These are phyloP conservation scores for Anomalospiza imberbis DNA, from an alignment of 2,797 vertebrate species.

Conservation along the genomic window DNA sequence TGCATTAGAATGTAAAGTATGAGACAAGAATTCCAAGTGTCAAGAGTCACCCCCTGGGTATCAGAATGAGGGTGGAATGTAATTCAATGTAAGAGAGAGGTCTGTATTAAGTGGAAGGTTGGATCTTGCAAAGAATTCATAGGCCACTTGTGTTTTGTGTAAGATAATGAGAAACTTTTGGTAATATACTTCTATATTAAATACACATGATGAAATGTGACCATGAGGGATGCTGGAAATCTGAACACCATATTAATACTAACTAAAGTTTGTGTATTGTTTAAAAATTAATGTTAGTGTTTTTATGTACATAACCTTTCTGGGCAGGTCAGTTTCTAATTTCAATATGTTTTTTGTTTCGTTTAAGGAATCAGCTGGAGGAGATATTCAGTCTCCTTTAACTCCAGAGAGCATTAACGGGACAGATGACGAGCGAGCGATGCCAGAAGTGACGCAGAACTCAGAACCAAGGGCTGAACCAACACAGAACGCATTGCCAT, in stretches of 20 bases:
- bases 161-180: not conserved
- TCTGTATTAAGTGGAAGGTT: not conserved
- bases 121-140: not conserved
- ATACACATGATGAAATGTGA: not conserved
- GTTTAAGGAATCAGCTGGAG: slow-evolving; percentile 90
- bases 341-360: slow-evolving; percentile 32
- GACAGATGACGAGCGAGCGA: slow-evolving; percentile 86
- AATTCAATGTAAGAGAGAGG: not conserved
- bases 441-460: slow-evolving; percentile 87
- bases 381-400: slow-evolving; percentile 92
- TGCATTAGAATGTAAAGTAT: not conserved
- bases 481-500: slow-evolving; percentile 90
- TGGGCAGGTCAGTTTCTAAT: not conserved
- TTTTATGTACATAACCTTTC: not conserved
- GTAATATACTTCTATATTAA: not conserved
- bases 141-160: not conserved
- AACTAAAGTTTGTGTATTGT: not conserved
- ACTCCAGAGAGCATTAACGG: slow-evolving; percentile 93
- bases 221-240: not conserved
- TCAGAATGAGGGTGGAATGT: not conserved
- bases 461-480: slow-evolving; percentile 88
- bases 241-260: not conserved
- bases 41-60: fast-evolving
- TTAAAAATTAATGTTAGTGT: not conserved
- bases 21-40: not conserved